Conservation (phyloP, 2,888 invertebrate species). For the Steinernema scapterisci region DNA sequence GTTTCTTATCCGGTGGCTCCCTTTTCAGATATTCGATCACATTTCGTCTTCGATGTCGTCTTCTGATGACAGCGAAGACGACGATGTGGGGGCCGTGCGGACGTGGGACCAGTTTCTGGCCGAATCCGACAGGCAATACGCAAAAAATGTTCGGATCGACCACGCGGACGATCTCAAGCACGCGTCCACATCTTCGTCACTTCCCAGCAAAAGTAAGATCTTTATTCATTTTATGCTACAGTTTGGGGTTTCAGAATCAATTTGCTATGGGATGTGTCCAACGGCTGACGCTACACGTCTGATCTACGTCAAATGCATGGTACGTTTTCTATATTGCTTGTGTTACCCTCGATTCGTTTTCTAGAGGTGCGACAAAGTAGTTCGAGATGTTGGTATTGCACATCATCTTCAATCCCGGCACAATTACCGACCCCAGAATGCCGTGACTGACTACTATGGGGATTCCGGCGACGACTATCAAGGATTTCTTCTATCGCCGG, state of each 20-base stretch:
- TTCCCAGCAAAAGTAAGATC: conserved; percentile 15
- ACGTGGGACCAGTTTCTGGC: conserved; percentile 24
- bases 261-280: conserved; percentile 22
- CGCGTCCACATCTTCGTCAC: background rate
- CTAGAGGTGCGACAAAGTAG: background rate
- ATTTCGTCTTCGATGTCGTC: conserved; percentile 32
- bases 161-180: background rate
- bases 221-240: background rate
- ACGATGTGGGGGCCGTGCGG: background rate
- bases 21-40: conserved; percentile 1
- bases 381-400: conserved; percentile 13
- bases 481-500: conserved; percentile 7
- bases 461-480: conserved; percentile 25
- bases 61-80: conserved; percentile 10
- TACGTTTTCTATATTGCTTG: background rate
- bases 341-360: background rate
- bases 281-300: background rate
- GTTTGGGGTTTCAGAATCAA: conserved; percentile 13
- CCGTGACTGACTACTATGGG: background rate
- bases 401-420: background rate
- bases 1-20: no score
- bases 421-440: background rate
- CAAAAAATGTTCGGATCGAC: background rate
- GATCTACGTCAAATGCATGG: conserved; percentile 15
- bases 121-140: background rate